Conservation (phyloP, 2,888 invertebrate genomes). For the Rhynchonema sp. region DNA sequence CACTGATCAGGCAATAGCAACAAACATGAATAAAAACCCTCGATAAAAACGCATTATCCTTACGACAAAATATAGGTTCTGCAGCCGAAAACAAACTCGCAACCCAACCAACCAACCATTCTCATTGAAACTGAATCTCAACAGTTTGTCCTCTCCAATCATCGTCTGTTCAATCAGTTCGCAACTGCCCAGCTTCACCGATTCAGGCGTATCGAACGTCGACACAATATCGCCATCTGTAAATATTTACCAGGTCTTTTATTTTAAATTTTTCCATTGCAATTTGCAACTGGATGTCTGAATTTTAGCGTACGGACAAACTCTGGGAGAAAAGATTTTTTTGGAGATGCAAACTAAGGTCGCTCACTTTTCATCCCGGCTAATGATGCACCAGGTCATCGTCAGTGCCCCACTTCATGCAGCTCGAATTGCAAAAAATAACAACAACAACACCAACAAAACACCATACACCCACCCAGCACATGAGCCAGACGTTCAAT, state of each 20-base stretch:
- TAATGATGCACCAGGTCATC: no score
- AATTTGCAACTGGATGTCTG: no score
- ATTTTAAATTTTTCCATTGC: not conserved
- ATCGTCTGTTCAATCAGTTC: slow-evolving; percentile 90
- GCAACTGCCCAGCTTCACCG: slow-evolving; percentile 66
- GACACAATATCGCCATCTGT: slow-evolving; percentile 77
- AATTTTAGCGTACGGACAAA: no score
- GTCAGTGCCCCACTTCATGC: no score
- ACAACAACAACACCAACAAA: no score
- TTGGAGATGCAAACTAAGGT: no score
- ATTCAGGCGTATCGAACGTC: slow-evolving; percentile 80
- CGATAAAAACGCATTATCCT: not conserved
- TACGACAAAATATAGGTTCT: not conserved
- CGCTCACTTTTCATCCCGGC: no score
- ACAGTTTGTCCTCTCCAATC: slow-evolving; percentile 85
- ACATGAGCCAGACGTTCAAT: slow-evolving; percentile 35
- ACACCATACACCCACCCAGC: no score
- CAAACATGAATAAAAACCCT: no score
- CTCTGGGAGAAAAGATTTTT: no score
- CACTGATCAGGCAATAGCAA: no score
- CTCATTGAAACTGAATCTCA: slow-evolving; percentile 67
- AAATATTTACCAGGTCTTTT: not conserved
- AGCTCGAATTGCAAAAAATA: no score
- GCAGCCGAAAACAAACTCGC: not conserved
- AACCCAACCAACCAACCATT: slow-evolving; percentile 11